phyloP scores from a whole-genome alignment of 2,888 invertebrate species.

The Himalopsyche anomala region DNA sequence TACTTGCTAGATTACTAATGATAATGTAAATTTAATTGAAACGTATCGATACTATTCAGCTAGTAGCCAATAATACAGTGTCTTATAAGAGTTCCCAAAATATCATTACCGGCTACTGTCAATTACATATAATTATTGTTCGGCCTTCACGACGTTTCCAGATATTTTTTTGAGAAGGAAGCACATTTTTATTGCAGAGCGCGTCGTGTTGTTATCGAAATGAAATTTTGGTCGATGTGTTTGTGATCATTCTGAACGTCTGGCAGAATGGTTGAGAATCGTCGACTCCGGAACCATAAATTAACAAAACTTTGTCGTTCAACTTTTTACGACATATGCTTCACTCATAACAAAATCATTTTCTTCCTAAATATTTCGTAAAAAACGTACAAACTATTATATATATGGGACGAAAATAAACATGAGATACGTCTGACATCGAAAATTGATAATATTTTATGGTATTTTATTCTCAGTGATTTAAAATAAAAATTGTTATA shows the following conservation, averaged over 20 bases:
- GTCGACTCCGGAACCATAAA: neutral
- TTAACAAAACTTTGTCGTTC: too few relatives aligned
- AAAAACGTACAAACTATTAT: too few relatives aligned
- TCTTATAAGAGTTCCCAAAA: conserved; percentile 27
- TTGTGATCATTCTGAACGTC: conserved; percentile 35
- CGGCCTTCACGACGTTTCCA: conserved; percentile 34
- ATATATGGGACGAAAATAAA: too few relatives aligned
- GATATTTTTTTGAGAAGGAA: conserved; percentile 32
- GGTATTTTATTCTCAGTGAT: too few relatives aligned
- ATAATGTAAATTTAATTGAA: conserved; percentile 43
- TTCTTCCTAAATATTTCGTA: too few relatives aligned
- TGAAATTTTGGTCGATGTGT: conserved; percentile 28
- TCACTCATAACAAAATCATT: too few relatives aligned
- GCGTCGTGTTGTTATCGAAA: conserved; percentile 42
- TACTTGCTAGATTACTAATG: conserved; percentile 18
- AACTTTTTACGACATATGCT: too few relatives aligned
- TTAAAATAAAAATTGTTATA: too few relatives aligned
- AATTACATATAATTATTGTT: conserved; percentile 32
- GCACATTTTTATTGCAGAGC: conserved; percentile 35
- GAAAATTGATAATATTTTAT: too few relatives aligned
- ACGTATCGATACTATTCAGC: conserved; percentile 17
- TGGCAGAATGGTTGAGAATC: neutral
- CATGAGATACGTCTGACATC: too few relatives aligned
- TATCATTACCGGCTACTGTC: conserved; percentile 31
- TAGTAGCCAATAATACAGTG: conserved; percentile 14